These are phyloP conservation scores for Platichthys stellatus DNA, from an alignment of 2,113 vertebrate species.

Conservation along the genomic window DNA sequence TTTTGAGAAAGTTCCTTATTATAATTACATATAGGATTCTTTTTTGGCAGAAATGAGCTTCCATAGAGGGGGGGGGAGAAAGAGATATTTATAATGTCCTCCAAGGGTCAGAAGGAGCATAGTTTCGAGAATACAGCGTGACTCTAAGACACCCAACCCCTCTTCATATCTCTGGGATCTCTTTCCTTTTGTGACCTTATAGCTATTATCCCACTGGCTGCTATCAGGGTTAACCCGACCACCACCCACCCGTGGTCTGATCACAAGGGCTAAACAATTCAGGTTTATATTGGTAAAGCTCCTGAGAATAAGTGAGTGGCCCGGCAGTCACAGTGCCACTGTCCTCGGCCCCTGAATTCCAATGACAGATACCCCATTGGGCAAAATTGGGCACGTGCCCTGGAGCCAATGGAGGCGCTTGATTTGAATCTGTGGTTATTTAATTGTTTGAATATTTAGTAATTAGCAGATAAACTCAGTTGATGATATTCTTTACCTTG, in stretches of 20 bases:
- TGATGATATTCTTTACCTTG: too few relatives aligned
- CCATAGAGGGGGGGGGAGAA: conserved; percentile 9
- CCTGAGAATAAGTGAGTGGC: neutral
- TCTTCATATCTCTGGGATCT: conserved; percentile 7
- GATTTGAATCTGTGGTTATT: too few relatives aligned
- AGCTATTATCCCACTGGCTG: conserved; percentile 7
- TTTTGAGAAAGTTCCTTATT: too few relatives aligned
- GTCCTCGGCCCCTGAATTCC: too few relatives aligned
- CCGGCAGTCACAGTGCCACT: neutral
- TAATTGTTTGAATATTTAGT: too few relatives aligned
- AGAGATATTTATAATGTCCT: conserved; percentile 60
- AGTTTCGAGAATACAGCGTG: conserved; percentile 39
- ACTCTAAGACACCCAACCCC: conserved; percentile 50
- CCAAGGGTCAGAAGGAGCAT: conserved; percentile 15
- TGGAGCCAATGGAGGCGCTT: too few relatives aligned
- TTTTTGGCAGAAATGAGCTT: too few relatives aligned
- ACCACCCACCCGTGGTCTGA: neutral
- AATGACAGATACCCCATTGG: too few relatives aligned
- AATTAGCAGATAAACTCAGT: too few relatives aligned
- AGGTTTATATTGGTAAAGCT: conserved; percentile 15
- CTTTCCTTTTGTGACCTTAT: conserved; percentile 1
- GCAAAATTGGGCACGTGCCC: too few relatives aligned
- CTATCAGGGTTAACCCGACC: neutral
- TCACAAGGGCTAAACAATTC: neutral
- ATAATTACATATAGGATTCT: too few relatives aligned